Conservation (phyloP, 2,797 vertebrate species). For the Catharus ustulatus region DNA sequence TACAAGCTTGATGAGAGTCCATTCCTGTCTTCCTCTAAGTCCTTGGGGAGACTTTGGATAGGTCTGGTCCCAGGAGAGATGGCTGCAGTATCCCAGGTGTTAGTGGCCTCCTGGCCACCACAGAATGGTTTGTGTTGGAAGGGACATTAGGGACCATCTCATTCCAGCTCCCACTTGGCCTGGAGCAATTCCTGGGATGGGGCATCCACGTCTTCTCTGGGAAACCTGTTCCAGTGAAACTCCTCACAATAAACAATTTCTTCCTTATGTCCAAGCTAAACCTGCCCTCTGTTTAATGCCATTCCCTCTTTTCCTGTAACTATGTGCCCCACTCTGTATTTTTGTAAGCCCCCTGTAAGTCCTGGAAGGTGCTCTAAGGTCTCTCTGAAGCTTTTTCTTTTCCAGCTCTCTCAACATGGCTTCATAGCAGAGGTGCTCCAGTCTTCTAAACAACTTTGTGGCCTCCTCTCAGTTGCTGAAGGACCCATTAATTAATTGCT, state of each 20-base stretch:
- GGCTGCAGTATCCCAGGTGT: background rate
- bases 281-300: background rate
- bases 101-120: background rate
- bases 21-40: background rate
- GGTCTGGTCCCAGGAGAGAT: background rate
- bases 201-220: background rate
- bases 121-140: background rate
- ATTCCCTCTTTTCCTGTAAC: background rate
- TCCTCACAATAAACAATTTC: background rate
- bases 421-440: background rate
- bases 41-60: accelerated
- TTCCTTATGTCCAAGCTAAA: background rate
- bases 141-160: background rate
- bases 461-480: background rate
- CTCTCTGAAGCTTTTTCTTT: background rate
- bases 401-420: background rate
- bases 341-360: background rate
- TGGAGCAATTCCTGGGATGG: background rate
- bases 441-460: background rate
- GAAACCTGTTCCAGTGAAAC: background rate
- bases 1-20: accelerated
- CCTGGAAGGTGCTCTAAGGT: background rate
- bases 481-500: background rate
- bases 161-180: accelerated
- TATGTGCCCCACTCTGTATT: accelerated